A percentile compares a stretch with the other conserved stretches of the same genome.
Evolutionary conservation across 2,888 invertebrate genomes (phyloP).

Genomic region (Unio delphinus): DNA sequence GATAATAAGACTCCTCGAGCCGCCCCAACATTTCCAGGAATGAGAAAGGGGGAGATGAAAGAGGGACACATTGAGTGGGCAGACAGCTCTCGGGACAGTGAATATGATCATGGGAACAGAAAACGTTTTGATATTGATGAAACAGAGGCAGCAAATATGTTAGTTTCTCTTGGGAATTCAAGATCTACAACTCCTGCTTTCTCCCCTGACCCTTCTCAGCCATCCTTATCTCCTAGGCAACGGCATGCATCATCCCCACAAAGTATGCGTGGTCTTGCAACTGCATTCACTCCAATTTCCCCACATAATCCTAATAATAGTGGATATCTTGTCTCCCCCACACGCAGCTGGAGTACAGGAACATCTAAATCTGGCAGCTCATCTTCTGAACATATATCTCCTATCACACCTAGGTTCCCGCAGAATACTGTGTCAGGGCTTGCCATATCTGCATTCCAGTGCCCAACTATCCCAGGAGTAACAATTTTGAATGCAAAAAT

Average conservation of each 20-base stretch:
- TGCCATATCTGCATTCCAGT: conserved; percentile 47
- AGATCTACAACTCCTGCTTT: conserved; percentile 93
- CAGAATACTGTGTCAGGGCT: conserved; percentile 17
- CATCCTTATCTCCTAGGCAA: conserved; percentile 32
- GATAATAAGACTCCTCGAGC: conserved; percentile 78
- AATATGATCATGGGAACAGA: conserved; percentile 74
- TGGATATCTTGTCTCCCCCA: conserved; percentile 56
- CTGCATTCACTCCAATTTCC: conserved; percentile 91
- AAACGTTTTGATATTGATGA: conserved; percentile 82
- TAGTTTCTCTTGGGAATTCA: conserved; percentile 93
- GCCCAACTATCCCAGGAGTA: conserved; percentile 32
- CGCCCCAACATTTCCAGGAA: conserved; percentile 58
- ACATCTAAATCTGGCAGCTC: conserved; percentile 64
- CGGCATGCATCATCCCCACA: conserved; percentile 61
- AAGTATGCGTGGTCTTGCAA: conserved; percentile 75
- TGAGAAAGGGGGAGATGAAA: conserved; percentile 66
- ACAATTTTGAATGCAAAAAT: conserved; percentile 45
- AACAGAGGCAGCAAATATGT: conserved; percentile 96
- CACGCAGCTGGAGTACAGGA: conserved; percentile 60
- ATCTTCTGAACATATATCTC: conserved; percentile 64
- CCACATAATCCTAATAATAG: conserved; percentile 61
- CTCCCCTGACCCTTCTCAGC: conserved; percentile 58
- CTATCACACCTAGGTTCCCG: conserved; percentile 58
- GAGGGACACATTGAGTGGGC: conserved; percentile 81
- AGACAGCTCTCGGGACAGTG: conserved; percentile 87